Base-by-base conservation (phyloP, 2,888 invertebrate species). In the Aspidiotus destructor region DNA sequence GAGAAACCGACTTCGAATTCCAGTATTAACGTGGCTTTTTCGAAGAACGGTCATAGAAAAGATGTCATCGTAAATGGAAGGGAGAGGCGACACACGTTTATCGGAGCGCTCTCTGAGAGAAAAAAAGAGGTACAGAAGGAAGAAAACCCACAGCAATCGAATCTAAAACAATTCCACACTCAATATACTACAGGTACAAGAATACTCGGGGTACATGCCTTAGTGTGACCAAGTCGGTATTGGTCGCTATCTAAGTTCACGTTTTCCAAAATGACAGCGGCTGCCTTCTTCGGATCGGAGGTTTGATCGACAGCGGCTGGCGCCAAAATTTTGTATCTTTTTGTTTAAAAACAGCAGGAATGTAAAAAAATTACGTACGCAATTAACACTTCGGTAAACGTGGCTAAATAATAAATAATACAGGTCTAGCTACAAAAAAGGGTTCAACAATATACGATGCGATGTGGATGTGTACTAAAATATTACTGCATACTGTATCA, bases 301-400 rank as follows among this genome's bases (percentile, higher is more conserved):
- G 74, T 77, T 80, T 85, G 86, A 77, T 86, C 84, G 75, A 86
- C 88, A 74, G 85, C 91, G 80, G 87, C 87, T 75, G 98, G 96
- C 80, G 92, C 92, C 83, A 99, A 86, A 84, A 99, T 96, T 85
- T 97, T 95, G 87, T 99, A 99, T 85, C 93, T 93, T 68, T 62
- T 61, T 40, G 58, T 16, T 58, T 28, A 13, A 8, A 55, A 28
- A 28, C 28, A 28, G 28, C 28, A 28, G 28, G 28, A 28, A 58
- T 16, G 6, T 58, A 58, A 58, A 3, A 28, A 58, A 28, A 17
- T 8, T 40, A 11, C 11, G 40, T 48, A 67, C 48, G 62, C 41
- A 67, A 65, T 53, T 55, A n/a, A n/a, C n/a, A 15, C 53, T 17
- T 41, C 9, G 55, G 41, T 53, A 62, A 16, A 62, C 10, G 41